A percentile compares a stretch with the other conserved stretches of the same genome.
Evolutionary conservation across 92 coral and sea anemone genomes (phyloP).

Genomic region (Paramuricea clavata): DNA sequence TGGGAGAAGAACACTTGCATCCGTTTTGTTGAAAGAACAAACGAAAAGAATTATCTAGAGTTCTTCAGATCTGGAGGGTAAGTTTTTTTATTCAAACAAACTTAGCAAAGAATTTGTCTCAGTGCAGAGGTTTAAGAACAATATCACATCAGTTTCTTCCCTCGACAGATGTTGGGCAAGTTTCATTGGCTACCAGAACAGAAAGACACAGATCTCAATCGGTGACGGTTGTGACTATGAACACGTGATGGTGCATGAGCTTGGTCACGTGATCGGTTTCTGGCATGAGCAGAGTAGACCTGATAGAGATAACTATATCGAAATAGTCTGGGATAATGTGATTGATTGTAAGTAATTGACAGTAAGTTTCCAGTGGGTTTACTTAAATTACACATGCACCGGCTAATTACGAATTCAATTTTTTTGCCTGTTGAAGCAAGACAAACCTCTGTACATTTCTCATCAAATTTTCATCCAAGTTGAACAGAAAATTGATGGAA

Average conservation of each 20-base stretch:
- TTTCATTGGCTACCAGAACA: background rate
- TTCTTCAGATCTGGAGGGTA: slow-evolving; percentile 27
- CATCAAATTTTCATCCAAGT: too few species aligned
- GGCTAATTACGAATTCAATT: too few species aligned
- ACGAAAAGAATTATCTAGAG: background rate
- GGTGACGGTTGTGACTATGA: slow-evolving; percentile 89
- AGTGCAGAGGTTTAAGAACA: background rate
- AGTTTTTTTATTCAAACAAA: background rate
- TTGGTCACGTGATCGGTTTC: slow-evolving; percentile 94
- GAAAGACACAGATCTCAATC: slow-evolving; percentile 64
- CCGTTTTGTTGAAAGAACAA: slow-evolving; percentile 69
- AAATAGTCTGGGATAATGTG: slow-evolving; percentile 83
- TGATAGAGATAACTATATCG: slow-evolving; percentile 82
- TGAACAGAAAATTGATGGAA: too few species aligned
- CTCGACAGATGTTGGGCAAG: background rate
- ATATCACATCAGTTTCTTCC: too few species aligned
- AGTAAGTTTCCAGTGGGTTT: too few species aligned
- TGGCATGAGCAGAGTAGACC: slow-evolving; percentile 98
- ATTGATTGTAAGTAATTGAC: slow-evolving; percentile 72
- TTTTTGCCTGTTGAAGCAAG: too few species aligned
- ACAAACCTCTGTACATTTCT: too few species aligned
- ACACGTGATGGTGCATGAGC: slow-evolving; percentile 96
- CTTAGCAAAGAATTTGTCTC: background rate
- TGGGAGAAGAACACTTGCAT: slow-evolving; percentile 86
- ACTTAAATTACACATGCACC: slow-evolving; percentile 55